Base-by-base conservation (phyloP, 2,113 vertebrate genomes). In the human region DNA sequence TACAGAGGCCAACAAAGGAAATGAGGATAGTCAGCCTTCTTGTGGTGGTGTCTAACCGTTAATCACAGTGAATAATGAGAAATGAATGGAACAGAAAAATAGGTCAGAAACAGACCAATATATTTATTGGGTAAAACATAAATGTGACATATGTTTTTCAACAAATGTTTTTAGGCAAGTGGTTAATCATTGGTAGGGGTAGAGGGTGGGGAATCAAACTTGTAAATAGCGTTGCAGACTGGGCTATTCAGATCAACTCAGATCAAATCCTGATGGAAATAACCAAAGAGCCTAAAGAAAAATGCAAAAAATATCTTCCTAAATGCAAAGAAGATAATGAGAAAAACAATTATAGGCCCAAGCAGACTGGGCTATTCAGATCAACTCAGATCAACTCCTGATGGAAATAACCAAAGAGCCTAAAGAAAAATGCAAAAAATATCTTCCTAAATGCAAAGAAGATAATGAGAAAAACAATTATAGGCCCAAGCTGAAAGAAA, bases 101-200 rank as follows among this genome's bases (percentile, higher is more conserved):
- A 30, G 12, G 4, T 83, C 16, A 82, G 27, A 93, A 87, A 89
- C 1, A 89, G 20, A 79, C 6, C 75, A 55, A 7, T 38, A 11
- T 50, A 61, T 66, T 96, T 93, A 22, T 59, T 76, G 10, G 89
- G 88, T 55, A 66, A 93, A 90, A 93, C 14, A 48, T 38, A 93
- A 80, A 61, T 59, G 50, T 90, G 64, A 76, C 86, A 76, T 93
- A 64, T 14, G 61, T 14, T 70, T 96, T 96, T 94, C 27, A 86
- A 43, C 30, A 61, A 92, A 40, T 76, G 27, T 70, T 94, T 22
- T 48, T 61, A 72, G 70, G 38, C 35, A 94, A 90, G 52, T 88
- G 32, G 38, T 70, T 95, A 81, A 80, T 90, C 11, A 20, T 45
- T 94, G 93, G 40, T 1, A 35, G 35, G 11, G 1, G 27, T 5